phyloP scores from a whole-genome alignment of 2,113 vertebrate species.

The Thinocorus orbignyianus region DNA sequence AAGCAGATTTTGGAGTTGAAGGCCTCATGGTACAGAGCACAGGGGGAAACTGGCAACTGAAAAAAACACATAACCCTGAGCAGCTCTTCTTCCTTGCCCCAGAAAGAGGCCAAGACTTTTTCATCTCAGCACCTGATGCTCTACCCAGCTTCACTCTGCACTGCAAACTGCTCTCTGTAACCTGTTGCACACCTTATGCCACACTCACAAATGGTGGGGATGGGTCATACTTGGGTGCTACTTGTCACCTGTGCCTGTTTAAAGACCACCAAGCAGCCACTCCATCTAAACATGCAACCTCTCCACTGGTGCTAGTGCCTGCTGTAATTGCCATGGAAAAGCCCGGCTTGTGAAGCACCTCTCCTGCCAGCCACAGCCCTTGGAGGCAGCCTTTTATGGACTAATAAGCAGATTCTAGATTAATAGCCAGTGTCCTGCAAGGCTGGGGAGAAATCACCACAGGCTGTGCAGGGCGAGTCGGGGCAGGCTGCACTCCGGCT shows the following conservation, averaged over 20 bases:
- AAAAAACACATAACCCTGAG: neutral
- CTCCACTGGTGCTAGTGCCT: neutral
- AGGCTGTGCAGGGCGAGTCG: neutral
- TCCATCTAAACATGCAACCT: neutral
- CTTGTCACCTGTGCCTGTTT: neutral
- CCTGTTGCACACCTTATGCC: neutral
- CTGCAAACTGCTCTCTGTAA: neutral
- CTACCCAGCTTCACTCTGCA: neutral
- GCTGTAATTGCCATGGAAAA: neutral
- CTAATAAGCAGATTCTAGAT: neutral
- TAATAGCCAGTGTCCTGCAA: neutral
- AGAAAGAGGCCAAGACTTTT: neutral
- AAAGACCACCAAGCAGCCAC: neutral
- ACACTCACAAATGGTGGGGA: neutral
- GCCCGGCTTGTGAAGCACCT: neutral
- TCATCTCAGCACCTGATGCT: neutral
- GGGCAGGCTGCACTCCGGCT: neutral
- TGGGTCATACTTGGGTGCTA: neutral
- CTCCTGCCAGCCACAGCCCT: neutral
- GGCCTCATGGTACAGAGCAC: neutral
- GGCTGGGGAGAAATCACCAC: neutral
- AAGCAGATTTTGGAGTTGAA: neutral
- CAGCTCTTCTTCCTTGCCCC: neutral
- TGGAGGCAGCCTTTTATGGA: neutral
- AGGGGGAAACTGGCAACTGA: neutral